These are phyloP conservation scores for Athetis lepigone DNA, from an alignment of 2,888 invertebrate species.

Conservation along the genomic window DNA sequence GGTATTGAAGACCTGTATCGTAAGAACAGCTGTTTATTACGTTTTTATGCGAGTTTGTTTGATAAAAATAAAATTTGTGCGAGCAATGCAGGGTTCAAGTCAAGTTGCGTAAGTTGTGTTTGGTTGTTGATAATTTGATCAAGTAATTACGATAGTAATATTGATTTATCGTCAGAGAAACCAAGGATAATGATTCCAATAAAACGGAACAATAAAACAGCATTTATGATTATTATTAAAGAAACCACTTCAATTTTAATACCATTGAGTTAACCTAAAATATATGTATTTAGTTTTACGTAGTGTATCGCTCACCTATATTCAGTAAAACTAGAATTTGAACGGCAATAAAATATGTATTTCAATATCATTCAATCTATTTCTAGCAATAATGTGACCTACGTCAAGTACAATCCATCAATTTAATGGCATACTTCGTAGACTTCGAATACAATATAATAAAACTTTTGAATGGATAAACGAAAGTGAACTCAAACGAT, in stretches of 20 bases:
- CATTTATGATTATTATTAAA: neutral
- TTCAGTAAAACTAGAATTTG: neutral
- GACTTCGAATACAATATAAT: no score
- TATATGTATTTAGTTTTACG: neutral
- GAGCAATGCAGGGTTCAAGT: no score
- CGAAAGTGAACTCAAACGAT: no score
- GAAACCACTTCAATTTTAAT: neutral
- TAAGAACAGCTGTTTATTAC: constrained; percentile 31
- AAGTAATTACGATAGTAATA: no score
- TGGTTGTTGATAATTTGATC: no score
- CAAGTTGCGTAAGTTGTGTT: no score
- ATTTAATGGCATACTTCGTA: neutral
- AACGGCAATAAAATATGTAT: neutral
- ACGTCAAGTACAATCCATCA: neutral
- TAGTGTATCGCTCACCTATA: neutral
- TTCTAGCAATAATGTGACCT: neutral
- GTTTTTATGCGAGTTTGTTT: constrained; percentile 1
- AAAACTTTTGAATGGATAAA: no score
- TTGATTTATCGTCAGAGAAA: no score
- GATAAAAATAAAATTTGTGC: neutral
- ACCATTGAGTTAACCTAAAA: neutral
- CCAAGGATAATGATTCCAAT: no score
- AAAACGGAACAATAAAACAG: no score
- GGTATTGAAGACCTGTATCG: constrained; percentile 71
- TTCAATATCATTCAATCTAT: constrained; percentile 1